phyloP scores from a whole-genome alignment of 2,113 vertebrate genomes.

The Malurus elegans region DNA sequence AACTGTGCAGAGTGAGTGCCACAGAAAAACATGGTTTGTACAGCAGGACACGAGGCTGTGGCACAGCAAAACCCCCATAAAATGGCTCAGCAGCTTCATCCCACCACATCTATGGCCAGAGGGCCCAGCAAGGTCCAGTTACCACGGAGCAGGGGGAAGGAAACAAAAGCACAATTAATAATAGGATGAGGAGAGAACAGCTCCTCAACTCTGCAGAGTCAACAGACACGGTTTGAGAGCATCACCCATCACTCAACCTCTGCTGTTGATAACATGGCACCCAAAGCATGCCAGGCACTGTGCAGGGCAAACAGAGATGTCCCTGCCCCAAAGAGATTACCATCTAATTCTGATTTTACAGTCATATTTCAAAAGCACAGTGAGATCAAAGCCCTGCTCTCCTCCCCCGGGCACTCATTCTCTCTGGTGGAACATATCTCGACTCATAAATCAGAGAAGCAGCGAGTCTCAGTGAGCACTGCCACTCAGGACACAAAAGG shows the following conservation, averaged over 20 bases:
- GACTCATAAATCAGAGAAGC: neutral
- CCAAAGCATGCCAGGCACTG: neutral
- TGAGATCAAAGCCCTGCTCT: slow-evolving; percentile 50
- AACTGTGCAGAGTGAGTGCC: rapidly evolving
- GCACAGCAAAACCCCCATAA: too few relatives aligned
- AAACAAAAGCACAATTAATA: neutral
- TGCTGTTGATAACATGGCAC: neutral
- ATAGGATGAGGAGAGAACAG: neutral
- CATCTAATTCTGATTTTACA: slow-evolving; percentile 61
- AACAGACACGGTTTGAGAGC: neutral
- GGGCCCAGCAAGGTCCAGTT: neutral
- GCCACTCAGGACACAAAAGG: neutral
- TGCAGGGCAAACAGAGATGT: slow-evolving; percentile 7
- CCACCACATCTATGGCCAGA: neutral
- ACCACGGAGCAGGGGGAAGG: neutral
- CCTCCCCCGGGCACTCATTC: slow-evolving; percentile 33
- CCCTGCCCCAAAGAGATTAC: slow-evolving; percentile 41
- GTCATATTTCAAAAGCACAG: slow-evolving; percentile 50
- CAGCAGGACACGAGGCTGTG: neutral
- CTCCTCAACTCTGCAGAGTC: neutral
- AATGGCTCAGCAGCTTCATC: neutral
- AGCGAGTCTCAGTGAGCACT: neutral
- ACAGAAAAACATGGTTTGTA: neutral
- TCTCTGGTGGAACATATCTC: slow-evolving; percentile 5
- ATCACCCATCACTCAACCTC: neutral